phyloP scores from a whole-genome alignment of 2,113 vertebrate species.

The Anoplopoma fimbria region DNA sequence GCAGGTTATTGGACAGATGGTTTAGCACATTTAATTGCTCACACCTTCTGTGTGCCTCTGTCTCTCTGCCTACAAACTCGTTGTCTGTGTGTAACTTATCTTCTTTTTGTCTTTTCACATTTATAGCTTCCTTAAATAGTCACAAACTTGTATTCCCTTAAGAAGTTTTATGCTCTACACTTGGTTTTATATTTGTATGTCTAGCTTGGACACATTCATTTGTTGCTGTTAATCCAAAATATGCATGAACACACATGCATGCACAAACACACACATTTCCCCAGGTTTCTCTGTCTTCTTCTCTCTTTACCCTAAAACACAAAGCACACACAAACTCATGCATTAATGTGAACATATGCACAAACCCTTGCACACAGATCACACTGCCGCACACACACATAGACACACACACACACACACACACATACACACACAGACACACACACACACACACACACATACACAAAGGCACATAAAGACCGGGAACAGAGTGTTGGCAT shows the following conservation, averaged over 20 bases:
- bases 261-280: neutral
- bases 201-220: neutral
- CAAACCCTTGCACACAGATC: conserved; percentile 75
- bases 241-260: neutral
- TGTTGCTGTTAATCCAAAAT: neutral
- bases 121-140: conserved; percentile 13
- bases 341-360: conserved; percentile 84
- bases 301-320: conserved; percentile 22
- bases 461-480: conserved; percentile 67
- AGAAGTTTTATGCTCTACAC: neutral
- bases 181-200: neutral
- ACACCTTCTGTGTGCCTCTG: conserved; percentile 90
- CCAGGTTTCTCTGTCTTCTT: conserved; percentile 68
- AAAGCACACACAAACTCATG: neutral
- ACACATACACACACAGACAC: conserved; percentile 84
- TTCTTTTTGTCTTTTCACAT: conserved; percentile 27
- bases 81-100: conserved; percentile 31
- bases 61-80: conserved; percentile 66
- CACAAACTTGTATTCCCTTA: neutral
- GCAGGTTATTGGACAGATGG: conserved; percentile 95
- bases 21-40: conserved; percentile 92
- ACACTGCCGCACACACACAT: conserved; percentile 45
- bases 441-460: conserved; percentile 36
- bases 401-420: conserved; percentile 30
- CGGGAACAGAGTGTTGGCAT: conserved; percentile 45